Percentiles rank a stretch among this genome's conserved stretches.
phyloP scores from a whole-genome alignment of 2,797 vertebrate genomes.

The Stomatorhinus walkeri region DNA sequence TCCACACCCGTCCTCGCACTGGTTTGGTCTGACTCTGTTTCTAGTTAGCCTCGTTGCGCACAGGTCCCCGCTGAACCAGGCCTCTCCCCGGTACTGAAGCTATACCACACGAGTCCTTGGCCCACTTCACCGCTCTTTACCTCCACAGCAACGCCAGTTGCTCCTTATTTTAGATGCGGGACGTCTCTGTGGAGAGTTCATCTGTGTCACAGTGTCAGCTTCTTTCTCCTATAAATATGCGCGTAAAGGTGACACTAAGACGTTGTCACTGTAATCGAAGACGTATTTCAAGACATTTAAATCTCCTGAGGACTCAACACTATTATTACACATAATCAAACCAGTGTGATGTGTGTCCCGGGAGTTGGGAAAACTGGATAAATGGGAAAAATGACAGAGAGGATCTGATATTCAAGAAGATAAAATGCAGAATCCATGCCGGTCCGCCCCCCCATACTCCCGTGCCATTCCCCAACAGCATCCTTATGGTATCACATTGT shows the following conservation, averaged over 20 bases:
- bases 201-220: conserved; percentile 50
- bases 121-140: conserved; percentile 63
- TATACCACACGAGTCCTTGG: conserved; percentile 70
- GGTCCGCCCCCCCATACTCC: too few relatives aligned
- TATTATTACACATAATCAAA: neutral
- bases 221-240: conserved; percentile 52
- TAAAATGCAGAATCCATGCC: neutral
- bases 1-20: neutral
- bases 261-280: conserved; percentile 34
- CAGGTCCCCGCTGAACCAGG: conserved; percentile 43
- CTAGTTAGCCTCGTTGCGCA: conserved; percentile 23
- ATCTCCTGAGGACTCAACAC: neutral
- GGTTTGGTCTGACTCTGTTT: neutral
- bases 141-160: conserved; percentile 49
- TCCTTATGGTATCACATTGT: neutral
- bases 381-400: neutral
- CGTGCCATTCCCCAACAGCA: neutral
- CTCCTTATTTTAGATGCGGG: conserved; percentile 57
- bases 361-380: neutral
- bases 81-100: conserved; percentile 47
- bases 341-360: neutral
- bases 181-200: conserved; percentile 57
- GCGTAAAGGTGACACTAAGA: conserved; percentile 51
- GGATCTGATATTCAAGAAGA: neutral
- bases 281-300: neutral